Conservation (phyloP, 2,113 vertebrate species). For the Zapornia atra region DNA sequence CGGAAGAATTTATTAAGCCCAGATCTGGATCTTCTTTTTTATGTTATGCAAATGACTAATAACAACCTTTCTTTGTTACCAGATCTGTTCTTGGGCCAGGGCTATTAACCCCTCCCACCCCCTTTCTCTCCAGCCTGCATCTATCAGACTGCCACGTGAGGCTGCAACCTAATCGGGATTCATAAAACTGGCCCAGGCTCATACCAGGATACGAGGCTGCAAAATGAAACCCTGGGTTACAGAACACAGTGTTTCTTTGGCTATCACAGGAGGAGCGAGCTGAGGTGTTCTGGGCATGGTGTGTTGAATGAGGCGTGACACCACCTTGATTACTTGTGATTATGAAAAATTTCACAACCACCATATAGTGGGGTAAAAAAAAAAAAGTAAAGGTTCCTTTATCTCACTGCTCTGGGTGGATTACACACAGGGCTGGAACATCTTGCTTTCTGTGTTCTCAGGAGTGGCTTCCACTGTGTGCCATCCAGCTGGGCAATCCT, state of each 20-base stretch:
- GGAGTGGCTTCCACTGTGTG: not conserved
- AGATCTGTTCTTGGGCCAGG: not conserved
- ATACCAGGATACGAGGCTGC: not conserved
- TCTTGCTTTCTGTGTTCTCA: not conserved
- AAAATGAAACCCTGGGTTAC: not conserved
- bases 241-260: not conserved
- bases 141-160: not conserved
- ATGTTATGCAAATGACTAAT: slow-evolving; percentile 21
- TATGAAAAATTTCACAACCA: not conserved
- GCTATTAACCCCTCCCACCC: not conserved
- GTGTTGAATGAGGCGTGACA: not conserved
- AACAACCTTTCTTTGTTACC: slow-evolving; percentile 15
- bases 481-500: not conserved
- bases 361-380: not conserved
- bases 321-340: not conserved
- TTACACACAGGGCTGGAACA: not conserved
- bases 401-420: not conserved
- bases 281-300: not conserved
- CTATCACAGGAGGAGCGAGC: not conserved
- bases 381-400: not conserved
- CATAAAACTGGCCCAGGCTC: not conserved
- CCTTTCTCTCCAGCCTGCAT: not conserved
- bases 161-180: slow-evolving; percentile 6
- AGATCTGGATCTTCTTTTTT: not conserved
- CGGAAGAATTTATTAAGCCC: slow-evolving; percentile 21